Evolutionary conservation across 2,888 invertebrate genomes (phyloP), one percentile per base, ranked within the genome.

Genomic region (Bembecia ichneumoniformis): DNA sequence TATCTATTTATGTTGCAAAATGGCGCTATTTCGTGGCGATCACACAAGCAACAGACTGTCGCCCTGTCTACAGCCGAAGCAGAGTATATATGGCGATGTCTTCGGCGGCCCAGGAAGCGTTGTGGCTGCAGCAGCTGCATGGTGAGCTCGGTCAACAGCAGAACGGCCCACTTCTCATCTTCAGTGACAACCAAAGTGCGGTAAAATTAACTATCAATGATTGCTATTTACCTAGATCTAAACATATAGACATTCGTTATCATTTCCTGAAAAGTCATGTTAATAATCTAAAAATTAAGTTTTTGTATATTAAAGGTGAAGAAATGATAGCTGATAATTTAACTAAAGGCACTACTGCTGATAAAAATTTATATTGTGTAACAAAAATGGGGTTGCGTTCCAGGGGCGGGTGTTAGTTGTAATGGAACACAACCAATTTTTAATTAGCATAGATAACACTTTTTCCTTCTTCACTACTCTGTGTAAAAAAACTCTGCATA

Each of bases 1-100:
- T 64, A 61, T 35, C 46, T 49, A 10, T 66, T 63, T 52, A 5
- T 60, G 1, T 57, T 58, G 51, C 62, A 64, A 53, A 60, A 60
- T 50, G 64, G 57, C 15, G 44, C 59, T 9, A 59, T 64, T 16
- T 47, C 50, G 11, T 68, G 65, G 65, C 50, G 46, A 3, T 64
- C 64, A 1, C 10, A 53, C 47, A 35, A 53, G 52, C 61, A 65
- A 43, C 55, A 35, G 1, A 61, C 61, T 1, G 61, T 63, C 1
- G 60, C 57, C 2, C 53, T 62, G 1, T 64, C 64, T 16, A 58
- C 57, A 1, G 53, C 51, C 3, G 58, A 57, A 35, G 60, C 58
- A n/a, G 59, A 63, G 40, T 60, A 60, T 14, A n/a, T n/a, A 62
- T 64, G 61, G 15, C 59, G 3, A 3, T 63, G 4, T 46, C 58